A percentile compares a stretch with the other conserved stretches of the same genome.
phyloP scores from a whole-genome alignment of 2,113 vertebrate species.

The Cranoglanis bouderius region DNA sequence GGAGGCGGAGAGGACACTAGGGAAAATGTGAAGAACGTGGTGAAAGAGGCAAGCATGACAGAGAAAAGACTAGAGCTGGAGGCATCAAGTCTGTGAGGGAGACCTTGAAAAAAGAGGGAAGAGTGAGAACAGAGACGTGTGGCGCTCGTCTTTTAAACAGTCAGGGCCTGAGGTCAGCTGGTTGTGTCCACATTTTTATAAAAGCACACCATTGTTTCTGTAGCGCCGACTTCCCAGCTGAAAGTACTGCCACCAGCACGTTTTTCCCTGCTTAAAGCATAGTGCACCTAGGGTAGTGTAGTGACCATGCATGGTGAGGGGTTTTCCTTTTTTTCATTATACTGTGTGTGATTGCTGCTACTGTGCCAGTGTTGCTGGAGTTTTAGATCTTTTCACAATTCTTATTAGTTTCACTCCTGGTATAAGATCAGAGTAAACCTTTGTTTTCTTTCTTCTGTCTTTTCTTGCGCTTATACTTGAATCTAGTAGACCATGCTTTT shows the following conservation, averaged over 20 bases:
- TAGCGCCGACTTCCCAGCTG: background rate
- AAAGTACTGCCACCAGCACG: background rate
- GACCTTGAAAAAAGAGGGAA: background rate
- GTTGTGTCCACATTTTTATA: slow-evolving; percentile 4
- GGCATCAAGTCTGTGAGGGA: slow-evolving; percentile 13
- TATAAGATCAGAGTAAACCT: background rate
- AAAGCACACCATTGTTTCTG: slow-evolving; percentile 11
- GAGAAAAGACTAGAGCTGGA: background rate
- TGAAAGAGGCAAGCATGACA: slow-evolving; percentile 4
- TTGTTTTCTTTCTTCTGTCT: background rate
- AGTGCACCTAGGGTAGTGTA: background rate
- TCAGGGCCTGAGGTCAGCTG: background rate
- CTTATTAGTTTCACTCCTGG: background rate
- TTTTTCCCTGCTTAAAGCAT: background rate
- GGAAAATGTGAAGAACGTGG: background rate
- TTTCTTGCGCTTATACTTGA: background rate
- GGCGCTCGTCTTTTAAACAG: background rate
- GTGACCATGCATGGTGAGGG: background rate
- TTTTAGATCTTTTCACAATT: background rate
- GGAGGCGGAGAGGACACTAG: background rate
- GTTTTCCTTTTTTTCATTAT: slow-evolving; percentile 11
- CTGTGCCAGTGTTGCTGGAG: background rate
- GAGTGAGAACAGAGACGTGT: background rate
- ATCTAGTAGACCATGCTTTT: background rate
- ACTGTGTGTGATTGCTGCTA: background rate